These are phyloP conservation scores for Kryptolebias ocellatus DNA, from an alignment of 2,797 vertebrate species.

Conservation along the genomic window DNA sequence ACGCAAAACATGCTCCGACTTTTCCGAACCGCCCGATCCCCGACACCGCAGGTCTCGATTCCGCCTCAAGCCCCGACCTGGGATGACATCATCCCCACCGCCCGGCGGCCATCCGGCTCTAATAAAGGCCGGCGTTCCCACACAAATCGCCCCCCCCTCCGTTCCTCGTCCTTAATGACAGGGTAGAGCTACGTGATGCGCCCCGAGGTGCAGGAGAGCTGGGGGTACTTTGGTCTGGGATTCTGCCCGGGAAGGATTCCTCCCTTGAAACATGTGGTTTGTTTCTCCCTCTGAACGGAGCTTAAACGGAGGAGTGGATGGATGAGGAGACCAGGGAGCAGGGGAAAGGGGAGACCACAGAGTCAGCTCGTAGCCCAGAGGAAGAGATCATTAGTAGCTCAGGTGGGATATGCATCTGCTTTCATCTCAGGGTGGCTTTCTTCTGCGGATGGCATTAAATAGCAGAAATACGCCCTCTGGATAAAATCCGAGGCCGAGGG, in stretches of 20 bases:
- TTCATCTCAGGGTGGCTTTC: slow-evolving; percentile 63
- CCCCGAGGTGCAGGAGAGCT: slow-evolving; percentile 70
- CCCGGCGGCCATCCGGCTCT: slow-evolving; percentile 35
- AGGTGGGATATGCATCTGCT: slow-evolving; percentile 68
- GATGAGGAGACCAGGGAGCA: slow-evolving; percentile 55
- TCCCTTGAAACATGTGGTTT: slow-evolving; percentile 80
- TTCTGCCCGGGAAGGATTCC: slow-evolving; percentile 70
- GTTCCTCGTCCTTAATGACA: slow-evolving; percentile 73
- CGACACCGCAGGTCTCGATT: slow-evolving; percentile 56
- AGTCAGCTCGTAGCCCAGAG: slow-evolving; percentile 66
- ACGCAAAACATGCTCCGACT: slow-evolving; percentile 18
- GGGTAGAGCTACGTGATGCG: slow-evolving; percentile 71
- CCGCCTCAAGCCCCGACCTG: slow-evolving; percentile 69
- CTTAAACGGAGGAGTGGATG: slow-evolving; percentile 52
- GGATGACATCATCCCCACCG: slow-evolving; percentile 77
- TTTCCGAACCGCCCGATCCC: slow-evolving; percentile 48
- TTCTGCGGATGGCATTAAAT: slow-evolving; percentile 51
- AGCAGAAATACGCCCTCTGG: slow-evolving; percentile 55
- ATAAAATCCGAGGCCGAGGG: slow-evolving; percentile 64
- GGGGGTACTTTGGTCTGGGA: slow-evolving; percentile 80
- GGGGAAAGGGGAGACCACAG: slow-evolving; percentile 64
- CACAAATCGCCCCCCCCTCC: slow-evolving; percentile 62
- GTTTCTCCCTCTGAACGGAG: slow-evolving; percentile 67
- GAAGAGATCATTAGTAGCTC: slow-evolving; percentile 65
- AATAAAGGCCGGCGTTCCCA: slow-evolving; percentile 70